Percentiles rank a stretch among this genome's conserved stretches.
These are phyloP conservation scores for Gracilinanus agilis DNA, from an alignment of 2,113 vertebrate species.

Conservation along the genomic window DNA sequence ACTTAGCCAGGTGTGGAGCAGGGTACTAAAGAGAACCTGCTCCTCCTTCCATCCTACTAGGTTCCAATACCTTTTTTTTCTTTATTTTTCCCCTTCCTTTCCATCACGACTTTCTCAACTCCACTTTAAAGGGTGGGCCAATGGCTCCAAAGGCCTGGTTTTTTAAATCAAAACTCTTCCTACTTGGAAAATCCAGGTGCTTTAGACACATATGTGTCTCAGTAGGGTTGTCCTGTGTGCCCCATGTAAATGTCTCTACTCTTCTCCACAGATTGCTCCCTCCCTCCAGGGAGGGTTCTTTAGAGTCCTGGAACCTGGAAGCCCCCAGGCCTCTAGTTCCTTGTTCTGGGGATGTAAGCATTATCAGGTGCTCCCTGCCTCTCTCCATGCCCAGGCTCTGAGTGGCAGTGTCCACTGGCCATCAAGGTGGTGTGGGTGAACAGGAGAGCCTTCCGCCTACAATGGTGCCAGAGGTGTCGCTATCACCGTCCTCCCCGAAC, in stretches of 20 bases:
- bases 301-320: not conserved
- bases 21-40: not conserved
- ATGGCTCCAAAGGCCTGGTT: not conserved
- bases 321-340: no score
- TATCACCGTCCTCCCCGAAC: constrained; percentile 53
- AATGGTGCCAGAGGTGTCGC: constrained; percentile 58
- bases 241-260: not conserved
- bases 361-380: not conserved
- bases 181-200: not conserved
- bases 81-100: not conserved
- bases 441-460: constrained; percentile 44
- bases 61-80: not conserved
- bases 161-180: not conserved
- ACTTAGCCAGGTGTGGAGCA: not conserved
- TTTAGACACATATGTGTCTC: not conserved
- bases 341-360: not conserved
- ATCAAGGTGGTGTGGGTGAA: constrained; percentile 56
- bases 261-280: no score
- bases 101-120: not conserved
- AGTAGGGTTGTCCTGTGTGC: not conserved
- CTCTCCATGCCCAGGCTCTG: constrained; percentile 58
- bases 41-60: not conserved
- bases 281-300: not conserved
- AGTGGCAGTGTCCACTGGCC: constrained; percentile 17
- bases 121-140: not conserved